Conservation (phyloP, 1,140 invertebrate genomes). For the Tetramorium alpestre region DNA sequence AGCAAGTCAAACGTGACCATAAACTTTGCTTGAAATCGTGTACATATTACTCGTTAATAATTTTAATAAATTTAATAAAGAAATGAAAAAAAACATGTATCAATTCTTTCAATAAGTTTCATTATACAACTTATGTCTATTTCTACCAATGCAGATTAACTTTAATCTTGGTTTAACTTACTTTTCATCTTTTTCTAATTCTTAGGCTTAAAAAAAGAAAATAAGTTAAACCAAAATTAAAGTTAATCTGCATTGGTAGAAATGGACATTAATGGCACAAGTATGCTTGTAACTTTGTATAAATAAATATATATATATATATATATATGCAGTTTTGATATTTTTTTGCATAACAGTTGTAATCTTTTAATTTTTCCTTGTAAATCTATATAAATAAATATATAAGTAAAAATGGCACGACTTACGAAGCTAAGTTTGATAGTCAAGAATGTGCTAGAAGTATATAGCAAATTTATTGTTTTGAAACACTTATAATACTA, state of each 20-base stretch:
- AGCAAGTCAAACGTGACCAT: conserved; percentile 55
- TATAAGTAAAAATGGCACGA: conserved; percentile 63
- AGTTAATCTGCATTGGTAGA: too few species aligned
- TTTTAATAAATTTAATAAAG: not conserved
- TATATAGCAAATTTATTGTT: conserved; percentile 53
- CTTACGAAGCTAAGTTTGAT: conserved; percentile 62
- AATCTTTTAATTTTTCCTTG: not conserved
- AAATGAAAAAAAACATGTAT: conserved; percentile 21
- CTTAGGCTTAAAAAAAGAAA: too few species aligned
- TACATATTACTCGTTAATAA: conserved; percentile 32
- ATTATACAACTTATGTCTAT: not conserved
- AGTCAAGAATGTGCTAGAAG: conserved; percentile 45
- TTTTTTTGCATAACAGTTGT: not conserved
- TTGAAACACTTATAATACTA: conserved; percentile 48
- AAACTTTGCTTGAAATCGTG: conserved; percentile 66
- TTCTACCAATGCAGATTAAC: too few species aligned
- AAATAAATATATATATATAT: not conserved
- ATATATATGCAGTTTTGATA: not conserved
- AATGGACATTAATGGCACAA: conserved; percentile 49
- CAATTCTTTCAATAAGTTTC: conserved; percentile 9
- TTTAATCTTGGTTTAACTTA: too few species aligned
- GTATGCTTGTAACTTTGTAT: conserved; percentile 2
- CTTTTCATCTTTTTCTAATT: too few species aligned
- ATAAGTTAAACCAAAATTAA: too few species aligned
- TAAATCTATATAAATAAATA: conserved; percentile 48